A percentile compares a stretch with the other conserved stretches of the same genome.
Evolutionary conservation across 2,888 invertebrate species (phyloP).

Genomic region (Nasonia oneida): DNA sequence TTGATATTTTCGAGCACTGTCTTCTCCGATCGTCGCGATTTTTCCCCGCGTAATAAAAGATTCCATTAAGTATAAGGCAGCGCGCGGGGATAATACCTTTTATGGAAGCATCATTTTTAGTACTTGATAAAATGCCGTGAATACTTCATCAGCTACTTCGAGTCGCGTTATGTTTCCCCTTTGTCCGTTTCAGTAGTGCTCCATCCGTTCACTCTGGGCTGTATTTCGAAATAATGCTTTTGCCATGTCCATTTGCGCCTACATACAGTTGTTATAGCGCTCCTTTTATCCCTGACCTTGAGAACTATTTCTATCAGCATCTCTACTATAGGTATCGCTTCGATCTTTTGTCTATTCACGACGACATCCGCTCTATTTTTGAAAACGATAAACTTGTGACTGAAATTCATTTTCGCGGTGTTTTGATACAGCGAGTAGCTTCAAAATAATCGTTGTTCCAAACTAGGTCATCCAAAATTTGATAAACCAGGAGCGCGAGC

Average conservation of each 20-base stretch:
- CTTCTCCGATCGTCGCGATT: no score
- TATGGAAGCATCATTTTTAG: slow-evolving; percentile 1
- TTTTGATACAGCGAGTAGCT: not conserved
- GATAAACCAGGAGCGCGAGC: not conserved
- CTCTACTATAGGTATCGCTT: not conserved
- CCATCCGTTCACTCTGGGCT: not conserved
- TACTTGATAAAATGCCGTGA: not conserved
- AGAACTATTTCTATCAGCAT: not conserved
- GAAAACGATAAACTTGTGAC: no score
- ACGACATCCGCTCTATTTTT: not conserved
- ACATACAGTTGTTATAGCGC: not conserved
- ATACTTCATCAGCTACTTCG: not conserved
- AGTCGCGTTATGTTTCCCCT: not conserved
- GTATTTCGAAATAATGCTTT: not conserved
- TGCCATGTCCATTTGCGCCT: not conserved
- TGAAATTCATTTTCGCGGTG: not conserved
- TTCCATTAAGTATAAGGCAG: not conserved
- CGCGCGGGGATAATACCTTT: not conserved
- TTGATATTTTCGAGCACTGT: not conserved
- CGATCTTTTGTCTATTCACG: not conserved
- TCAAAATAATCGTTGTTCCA: not conserved
- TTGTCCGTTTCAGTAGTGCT: not conserved
- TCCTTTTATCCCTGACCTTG: not conserved
- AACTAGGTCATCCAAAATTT: slow-evolving; percentile 32
- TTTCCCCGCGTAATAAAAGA: not conserved